Evolutionary conservation across 2,113 vertebrate species (phyloP), one percentile per base, ranked within the genome.

Genomic region (Chlamydotis undulata): DNA sequence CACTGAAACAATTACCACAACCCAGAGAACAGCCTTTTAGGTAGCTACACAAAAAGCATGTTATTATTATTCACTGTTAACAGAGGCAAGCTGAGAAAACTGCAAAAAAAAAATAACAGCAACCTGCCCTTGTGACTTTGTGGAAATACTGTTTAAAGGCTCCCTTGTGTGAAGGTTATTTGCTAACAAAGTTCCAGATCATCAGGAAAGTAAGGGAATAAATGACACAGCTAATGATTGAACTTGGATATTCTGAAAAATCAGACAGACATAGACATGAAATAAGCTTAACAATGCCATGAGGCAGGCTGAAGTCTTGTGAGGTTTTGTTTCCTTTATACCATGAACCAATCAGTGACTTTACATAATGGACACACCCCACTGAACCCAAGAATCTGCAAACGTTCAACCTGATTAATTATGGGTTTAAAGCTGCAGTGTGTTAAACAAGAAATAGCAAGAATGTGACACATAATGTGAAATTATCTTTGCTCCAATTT

Each of bases 1-100:
- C 74, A 67, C 29, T 19, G 26, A 90, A 95, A 89, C 73, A 83
- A 89, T 92, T 93, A 43, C 50, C 26, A 60, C 56, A 85, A 93
- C 33, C 26, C 71, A 64, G 71, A 79, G 63, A 91, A 74, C 56
- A 88, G 35, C 39, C 50, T 85, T 85, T 95, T 56, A 87, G 65
- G 19, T 41, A 83, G 31, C 41, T 81, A 33, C 68, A 83, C 14
- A 93, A 86, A 88, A 96, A 71, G 13, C 14, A 37, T 60, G 35
- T 45, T 94, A 86, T 94, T 93, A 89, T 63, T 50, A 60, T 49
- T 71, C 47, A 56, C 19, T 76, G 10, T 61, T 94, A 93, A 69
- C 19, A 57, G 17, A 80, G 8, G 33, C 52, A 96, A 91, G 35
- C 61, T 50, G 78, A 89, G 87, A 82, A 94, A 77, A 89, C 35